phyloP scores from a whole-genome alignment of 2,888 invertebrate genomes.

The Euproctis similis region DNA sequence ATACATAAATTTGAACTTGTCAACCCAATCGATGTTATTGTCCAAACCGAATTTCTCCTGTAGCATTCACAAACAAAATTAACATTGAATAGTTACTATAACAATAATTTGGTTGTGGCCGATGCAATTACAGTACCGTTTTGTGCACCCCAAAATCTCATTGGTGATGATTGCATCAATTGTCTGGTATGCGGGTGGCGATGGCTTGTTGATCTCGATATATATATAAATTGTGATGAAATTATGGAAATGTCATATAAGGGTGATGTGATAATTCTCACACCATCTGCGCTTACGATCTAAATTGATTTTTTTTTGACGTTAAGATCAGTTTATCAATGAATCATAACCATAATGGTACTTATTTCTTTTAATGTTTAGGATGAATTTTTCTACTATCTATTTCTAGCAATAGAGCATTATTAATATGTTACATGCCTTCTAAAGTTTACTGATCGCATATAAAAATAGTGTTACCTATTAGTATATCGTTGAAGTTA shows the following conservation, averaged over 20 bases:
- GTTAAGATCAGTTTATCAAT: too few relatives aligned
- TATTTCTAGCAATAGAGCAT: too few relatives aligned
- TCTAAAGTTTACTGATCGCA: too few relatives aligned
- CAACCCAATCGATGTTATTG: slow-evolving; percentile 29
- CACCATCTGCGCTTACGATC: slow-evolving; percentile 25
- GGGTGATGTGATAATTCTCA: slow-evolving; percentile 41
- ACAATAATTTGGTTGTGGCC: slow-evolving; percentile 67
- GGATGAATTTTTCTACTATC: too few relatives aligned
- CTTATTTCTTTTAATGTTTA: too few relatives aligned
- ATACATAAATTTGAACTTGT: slow-evolving; percentile 13
- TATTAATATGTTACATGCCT: too few relatives aligned
- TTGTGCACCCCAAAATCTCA: slow-evolving; percentile 67
- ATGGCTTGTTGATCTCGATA: slow-evolving; percentile 65
- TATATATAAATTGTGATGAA: slow-evolving; percentile 63
- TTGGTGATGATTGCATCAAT: slow-evolving; percentile 73
- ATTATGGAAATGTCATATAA: slow-evolving; percentile 48
- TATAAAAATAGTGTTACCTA: too few relatives aligned
- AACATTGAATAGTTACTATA: slow-evolving; percentile 68
- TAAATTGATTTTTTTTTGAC: too few relatives aligned
- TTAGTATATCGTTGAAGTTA: too few relatives aligned
- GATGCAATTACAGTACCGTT: slow-evolving; percentile 68
- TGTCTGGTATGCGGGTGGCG: slow-evolving; percentile 69
- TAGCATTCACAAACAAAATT: slow-evolving; percentile 52
- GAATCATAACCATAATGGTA: too few relatives aligned
- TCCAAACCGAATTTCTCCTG: slow-evolving; percentile 43